Conservation (phyloP, 2,888 invertebrate species). For the Drosophila rellima region DNA sequence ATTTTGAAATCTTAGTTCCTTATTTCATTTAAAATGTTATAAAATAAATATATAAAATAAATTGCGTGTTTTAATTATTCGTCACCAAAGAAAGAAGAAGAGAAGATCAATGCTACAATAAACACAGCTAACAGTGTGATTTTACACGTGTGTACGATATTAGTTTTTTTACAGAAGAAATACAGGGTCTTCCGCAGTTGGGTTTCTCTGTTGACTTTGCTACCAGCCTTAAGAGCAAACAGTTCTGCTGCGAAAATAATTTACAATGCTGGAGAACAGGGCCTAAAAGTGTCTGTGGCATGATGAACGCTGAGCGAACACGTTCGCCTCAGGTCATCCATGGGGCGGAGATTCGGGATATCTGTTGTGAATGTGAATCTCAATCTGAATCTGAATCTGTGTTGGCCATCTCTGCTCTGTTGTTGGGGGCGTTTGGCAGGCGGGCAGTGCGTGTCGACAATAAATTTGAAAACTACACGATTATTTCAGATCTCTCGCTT, state of each 20-base stretch:
- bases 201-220: not conserved
- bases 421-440: slow-evolving; percentile 63
- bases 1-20: not conserved
- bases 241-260: slow-evolving; percentile 58
- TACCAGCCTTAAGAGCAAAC: slow-evolving; percentile 34
- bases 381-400: slow-evolving; percentile 10
- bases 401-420: slow-evolving; percentile 11
- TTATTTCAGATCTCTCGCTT: slow-evolving; percentile 23
- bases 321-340: slow-evolving; percentile 53
- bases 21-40: no score
- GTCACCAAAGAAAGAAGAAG: no score
- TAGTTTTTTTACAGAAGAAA: not conserved
- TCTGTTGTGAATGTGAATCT: slow-evolving; percentile 22
- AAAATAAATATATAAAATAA: no score
- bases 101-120: no score
- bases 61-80: no score
- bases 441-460: slow-evolving; percentile 68
- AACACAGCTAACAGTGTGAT: no score
- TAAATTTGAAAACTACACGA: slow-evolving; percentile 79
- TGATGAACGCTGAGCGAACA: slow-evolving; percentile 68
- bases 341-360: slow-evolving; percentile 1
- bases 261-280: slow-evolving; percentile 50
- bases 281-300: slow-evolving; percentile 57
- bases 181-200: not conserved
- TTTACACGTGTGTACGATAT: no score